Percentiles rank a stretch among this genome's conserved stretches.
These are phyloP conservation scores for Agrilus biguttatus DNA, from an alignment of 2,888 invertebrate species.

Conservation along the genomic window DNA sequence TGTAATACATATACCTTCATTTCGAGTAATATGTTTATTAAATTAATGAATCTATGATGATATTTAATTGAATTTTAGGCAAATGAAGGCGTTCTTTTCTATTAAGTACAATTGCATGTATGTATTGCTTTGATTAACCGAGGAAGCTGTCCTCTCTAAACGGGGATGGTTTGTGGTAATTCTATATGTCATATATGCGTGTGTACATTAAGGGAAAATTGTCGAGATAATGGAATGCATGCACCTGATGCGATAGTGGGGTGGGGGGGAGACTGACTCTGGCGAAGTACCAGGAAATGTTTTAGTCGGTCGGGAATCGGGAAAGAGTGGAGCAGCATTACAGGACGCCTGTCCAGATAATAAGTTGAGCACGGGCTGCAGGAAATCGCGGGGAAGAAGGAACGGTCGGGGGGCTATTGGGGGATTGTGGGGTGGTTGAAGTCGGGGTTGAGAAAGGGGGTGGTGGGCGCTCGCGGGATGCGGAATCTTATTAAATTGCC, in stretches of 20 bases:
- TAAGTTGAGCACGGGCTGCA: conserved; percentile 8
- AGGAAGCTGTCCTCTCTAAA: too few relatives aligned
- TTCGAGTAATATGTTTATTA: too few relatives aligned
- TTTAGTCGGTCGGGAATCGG: conserved; percentile 8
- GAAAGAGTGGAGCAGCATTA: conserved; percentile 26
- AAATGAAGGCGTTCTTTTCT: too few relatives aligned
- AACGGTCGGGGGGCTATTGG: conserved; percentile 9
- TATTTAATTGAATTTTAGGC: too few relatives aligned
- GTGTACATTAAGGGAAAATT: too few relatives aligned
- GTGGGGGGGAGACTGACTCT: conserved; percentile 4
- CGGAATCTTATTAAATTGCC: conserved; percentile 38
- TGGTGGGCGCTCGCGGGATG: conserved; percentile 27
- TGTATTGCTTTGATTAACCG: too few relatives aligned
- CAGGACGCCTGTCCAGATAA: conserved; percentile 26
- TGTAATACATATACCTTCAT: too few relatives aligned
- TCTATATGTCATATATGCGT: too few relatives aligned
- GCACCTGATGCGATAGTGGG: conserved; percentile 1
- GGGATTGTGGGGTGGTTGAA: conserved; percentile 14
- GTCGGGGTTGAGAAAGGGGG: conserved; percentile 7
- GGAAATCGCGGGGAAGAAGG: conserved; percentile 6
- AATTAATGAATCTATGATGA: too few relatives aligned
- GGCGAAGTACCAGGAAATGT: conserved; percentile 25
- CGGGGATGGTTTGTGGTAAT: too few relatives aligned
- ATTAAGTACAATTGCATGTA: too few relatives aligned
- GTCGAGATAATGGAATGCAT: too few relatives aligned